Evolutionary conservation across 2,888 invertebrate species (phyloP).

Genomic region (Reticulitermes lucifugus): DNA sequence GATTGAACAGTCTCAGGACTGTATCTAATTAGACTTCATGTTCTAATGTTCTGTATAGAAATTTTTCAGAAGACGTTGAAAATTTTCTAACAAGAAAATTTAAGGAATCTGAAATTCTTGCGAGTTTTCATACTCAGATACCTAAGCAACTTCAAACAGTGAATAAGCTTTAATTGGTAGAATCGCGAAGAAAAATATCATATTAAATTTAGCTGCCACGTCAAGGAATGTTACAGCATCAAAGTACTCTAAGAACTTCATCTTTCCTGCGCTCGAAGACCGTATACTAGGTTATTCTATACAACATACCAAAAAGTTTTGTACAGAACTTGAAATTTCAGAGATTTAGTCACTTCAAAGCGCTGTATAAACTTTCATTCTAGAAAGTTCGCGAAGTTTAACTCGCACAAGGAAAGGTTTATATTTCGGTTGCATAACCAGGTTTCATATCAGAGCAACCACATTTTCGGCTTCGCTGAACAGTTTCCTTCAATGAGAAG

Average conservation of each 20-base stretch:
- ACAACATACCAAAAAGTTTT: not conserved
- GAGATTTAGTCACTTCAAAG: slow-evolving; percentile 14
- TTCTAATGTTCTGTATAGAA: no score
- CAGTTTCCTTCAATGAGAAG: not conserved
- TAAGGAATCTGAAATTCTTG: not conserved
- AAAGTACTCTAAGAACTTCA: not conserved
- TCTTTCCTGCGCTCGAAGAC: not conserved
- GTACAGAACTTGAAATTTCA: slow-evolving; percentile 11
- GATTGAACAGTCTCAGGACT: no score
- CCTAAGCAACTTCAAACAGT: not conserved
- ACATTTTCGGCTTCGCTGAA: slow-evolving; percentile 8
- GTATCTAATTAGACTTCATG: no score
- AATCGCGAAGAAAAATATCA: not conserved
- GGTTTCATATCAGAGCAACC: slow-evolving; percentile 1
- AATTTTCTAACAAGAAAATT: not conserved
- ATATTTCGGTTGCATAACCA: not conserved
- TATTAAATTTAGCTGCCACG: not conserved
- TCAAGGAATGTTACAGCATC: not conserved
- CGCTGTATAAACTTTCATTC: slow-evolving; percentile 11
- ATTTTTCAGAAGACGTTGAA: not conserved
- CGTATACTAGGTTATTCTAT: not conserved
- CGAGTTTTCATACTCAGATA: not conserved
- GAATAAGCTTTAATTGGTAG: not conserved
- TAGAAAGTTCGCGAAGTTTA: not conserved
- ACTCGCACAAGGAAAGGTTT: not conserved